These are phyloP conservation scores for Caradrina kadenii DNA, from an alignment of 2,888 invertebrate species.

Conservation along the genomic window DNA sequence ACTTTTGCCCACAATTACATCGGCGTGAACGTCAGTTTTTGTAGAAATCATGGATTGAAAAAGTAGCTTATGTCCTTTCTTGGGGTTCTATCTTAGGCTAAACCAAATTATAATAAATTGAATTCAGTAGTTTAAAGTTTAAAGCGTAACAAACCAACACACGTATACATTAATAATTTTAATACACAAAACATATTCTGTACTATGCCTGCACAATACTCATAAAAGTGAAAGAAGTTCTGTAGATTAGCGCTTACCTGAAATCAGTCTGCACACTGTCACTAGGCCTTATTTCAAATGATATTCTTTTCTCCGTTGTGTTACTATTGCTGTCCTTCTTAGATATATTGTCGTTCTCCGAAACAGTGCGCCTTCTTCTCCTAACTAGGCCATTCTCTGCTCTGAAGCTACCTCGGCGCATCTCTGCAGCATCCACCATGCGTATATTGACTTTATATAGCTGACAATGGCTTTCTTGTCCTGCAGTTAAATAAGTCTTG, in stretches of 20 bases:
- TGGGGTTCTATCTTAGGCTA: too few relatives aligned
- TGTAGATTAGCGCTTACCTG: constrained; percentile 82
- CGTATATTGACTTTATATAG: constrained; percentile 93
- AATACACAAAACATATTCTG: too few relatives aligned
- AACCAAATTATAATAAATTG: too few relatives aligned
- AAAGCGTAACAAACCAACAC: too few relatives aligned
- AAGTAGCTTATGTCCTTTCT: too few relatives aligned
- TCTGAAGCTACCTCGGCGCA: constrained; percentile 90
- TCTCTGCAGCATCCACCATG: constrained; percentile 90
- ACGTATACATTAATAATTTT: too few relatives aligned
- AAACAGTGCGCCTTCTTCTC: constrained; percentile 87
- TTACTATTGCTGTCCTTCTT: constrained; percentile 85
- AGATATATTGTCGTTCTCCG: constrained; percentile 88
- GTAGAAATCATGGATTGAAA: too few relatives aligned
- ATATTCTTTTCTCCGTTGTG: constrained; percentile 91
- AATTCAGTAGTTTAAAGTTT: too few relatives aligned
- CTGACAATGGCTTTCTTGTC: constrained; percentile 97
- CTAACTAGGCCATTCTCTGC: constrained; percentile 87
- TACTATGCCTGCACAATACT: too few relatives aligned
- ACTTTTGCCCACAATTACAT: too few relatives aligned
- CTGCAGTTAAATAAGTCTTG: constrained; percentile 95
- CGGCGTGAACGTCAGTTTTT: too few relatives aligned
- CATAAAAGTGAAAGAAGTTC: not conserved
- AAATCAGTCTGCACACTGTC: constrained; percentile 97
- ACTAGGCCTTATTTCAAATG: constrained; percentile 94